Conservation (phyloP, 2,113 vertebrate species). For the Lagopus muta region DNA sequence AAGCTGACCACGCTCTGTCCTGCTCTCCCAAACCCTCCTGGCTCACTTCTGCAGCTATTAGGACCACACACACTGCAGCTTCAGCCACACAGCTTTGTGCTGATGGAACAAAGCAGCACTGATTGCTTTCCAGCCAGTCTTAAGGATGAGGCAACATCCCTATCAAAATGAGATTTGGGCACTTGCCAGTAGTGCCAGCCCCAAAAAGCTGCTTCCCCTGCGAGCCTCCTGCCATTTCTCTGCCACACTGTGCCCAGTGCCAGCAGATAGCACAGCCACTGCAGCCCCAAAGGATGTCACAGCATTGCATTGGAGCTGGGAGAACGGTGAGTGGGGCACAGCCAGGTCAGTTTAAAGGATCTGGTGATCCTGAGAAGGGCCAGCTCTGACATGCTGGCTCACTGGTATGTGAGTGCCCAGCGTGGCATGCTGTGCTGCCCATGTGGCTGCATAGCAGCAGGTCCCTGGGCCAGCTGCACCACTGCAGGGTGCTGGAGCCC, state of each 20-base stretch:
- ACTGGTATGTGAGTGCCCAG: fast-evolving
- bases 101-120: too few relatives aligned
- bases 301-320: too few relatives aligned
- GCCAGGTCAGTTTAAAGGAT: not conserved
- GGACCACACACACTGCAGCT: not conserved
- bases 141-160: not conserved
- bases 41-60: not conserved
- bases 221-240: not conserved
- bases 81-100: not conserved
- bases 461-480: not conserved
- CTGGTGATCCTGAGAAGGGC: not conserved
- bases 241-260: not conserved
- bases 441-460: fast-evolving
- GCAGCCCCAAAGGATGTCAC: not conserved
- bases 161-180: not conserved
- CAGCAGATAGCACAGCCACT: not conserved
- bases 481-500: constrained; percentile 16
- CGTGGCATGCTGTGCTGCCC: not conserved
- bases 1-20: not conserved
- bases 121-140: not conserved
- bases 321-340: not conserved
- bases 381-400: fast-evolving
- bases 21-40: not conserved
- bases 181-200: not conserved
- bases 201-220: not conserved